phyloP scores from a whole-genome alignment of 2,113 vertebrate genomes.

The Laticauda colubrina region DNA sequence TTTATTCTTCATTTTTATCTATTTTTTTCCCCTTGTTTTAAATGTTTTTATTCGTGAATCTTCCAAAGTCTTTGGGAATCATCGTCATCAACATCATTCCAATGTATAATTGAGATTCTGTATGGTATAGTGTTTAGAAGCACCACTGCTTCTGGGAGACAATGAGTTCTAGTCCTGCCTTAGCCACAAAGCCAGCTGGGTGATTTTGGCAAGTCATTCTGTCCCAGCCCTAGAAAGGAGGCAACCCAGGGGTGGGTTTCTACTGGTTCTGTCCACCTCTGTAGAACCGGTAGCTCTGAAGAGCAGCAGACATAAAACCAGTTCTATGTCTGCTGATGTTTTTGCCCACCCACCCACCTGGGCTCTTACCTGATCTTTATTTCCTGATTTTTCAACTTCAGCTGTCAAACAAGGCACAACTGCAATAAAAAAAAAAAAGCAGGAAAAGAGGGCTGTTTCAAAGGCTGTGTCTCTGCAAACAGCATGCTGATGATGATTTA shows the following conservation, averaged over 20 bases:
- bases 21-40: neutral
- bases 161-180: neutral
- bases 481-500: too few species aligned
- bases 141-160: neutral
- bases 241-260: neutral
- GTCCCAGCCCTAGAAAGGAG: neutral
- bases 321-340: too few species aligned
- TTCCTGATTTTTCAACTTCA: too few species aligned
- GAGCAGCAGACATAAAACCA: too few species aligned
- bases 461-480: too few species aligned
- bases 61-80: neutral
- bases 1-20: neutral
- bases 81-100: neutral
- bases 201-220: neutral
- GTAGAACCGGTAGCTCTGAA: too few species aligned
- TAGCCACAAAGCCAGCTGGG: neutral
- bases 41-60: neutral
- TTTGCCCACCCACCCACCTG: too few species aligned
- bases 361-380: too few species aligned
- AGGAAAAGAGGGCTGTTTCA: too few species aligned
- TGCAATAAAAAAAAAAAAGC: too few species aligned
- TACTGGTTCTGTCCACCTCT: too few species aligned
- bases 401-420: too few species aligned
- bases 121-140: neutral
- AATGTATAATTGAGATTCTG: neutral